These are phyloP conservation scores for Sturnira hondurensis DNA, from an alignment of 2,113 vertebrate species.

Conservation along the genomic window DNA sequence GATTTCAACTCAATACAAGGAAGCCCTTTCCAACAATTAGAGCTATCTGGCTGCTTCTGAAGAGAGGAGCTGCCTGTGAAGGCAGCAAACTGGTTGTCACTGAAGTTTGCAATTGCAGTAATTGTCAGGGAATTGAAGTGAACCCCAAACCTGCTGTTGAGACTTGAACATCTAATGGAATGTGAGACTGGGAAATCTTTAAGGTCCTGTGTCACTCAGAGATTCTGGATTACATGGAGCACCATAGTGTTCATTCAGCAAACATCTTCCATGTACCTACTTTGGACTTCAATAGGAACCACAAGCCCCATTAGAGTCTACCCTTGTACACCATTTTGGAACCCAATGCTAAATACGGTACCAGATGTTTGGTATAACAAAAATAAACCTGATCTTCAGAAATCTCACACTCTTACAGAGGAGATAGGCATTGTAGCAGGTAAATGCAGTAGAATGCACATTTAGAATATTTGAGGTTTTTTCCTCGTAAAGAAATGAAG, in stretches of 20 bases:
- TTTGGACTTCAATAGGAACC: neutral
- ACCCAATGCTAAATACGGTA: neutral
- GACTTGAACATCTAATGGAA: neutral
- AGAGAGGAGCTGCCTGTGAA: neutral
- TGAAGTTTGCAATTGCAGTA: neutral
- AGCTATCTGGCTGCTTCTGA: neutral
- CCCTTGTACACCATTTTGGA: neutral
- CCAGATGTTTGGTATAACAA: neutral
- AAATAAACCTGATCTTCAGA: neutral
- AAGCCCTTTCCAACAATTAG: constrained; percentile 3
- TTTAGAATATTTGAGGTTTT: neutral
- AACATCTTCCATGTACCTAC: neutral
- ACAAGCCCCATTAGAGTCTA: neutral
- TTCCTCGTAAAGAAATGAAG: constrained; percentile 10
- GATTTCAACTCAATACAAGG: neutral
- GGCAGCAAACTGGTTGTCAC: neutral
- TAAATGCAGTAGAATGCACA: neutral
- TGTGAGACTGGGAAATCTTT: neutral
- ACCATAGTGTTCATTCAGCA: neutral
- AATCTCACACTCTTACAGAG: neutral
- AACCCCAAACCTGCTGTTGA: neutral
- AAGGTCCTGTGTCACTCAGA: neutral
- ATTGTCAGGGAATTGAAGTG: neutral
- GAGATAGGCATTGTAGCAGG: neutral
- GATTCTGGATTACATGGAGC: neutral